Evolutionary conservation across 2,113 vertebrate genomes (phyloP).

Genomic region (Grammomys dolichurus): DNA sequence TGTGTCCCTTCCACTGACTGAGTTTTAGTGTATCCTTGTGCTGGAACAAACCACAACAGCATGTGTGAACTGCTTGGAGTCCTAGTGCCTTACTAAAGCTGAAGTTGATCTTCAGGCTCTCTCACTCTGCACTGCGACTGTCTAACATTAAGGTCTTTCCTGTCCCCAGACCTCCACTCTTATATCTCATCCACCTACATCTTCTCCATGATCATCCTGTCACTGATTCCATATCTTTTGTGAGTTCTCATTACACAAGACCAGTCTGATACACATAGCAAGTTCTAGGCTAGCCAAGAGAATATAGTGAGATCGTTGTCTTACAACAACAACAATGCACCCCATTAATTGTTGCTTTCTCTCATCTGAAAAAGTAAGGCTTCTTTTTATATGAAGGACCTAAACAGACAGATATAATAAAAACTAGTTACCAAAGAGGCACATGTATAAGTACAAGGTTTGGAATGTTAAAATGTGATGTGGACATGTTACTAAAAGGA

Average conservation of each 20-base stretch:
- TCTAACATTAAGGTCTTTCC: neutral
- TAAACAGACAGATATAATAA: neutral
- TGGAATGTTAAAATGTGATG: slow-evolving; percentile 31
- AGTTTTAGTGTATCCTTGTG: neutral
- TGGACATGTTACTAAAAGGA: slow-evolving; percentile 50
- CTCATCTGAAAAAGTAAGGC: neutral
- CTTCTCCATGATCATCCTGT: neutral
- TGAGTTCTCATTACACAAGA: neutral
- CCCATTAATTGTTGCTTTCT: neutral
- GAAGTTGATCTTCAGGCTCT: neutral
- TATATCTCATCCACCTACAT: neutral
- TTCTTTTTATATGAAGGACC: slow-evolving; percentile 10
- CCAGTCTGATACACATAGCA: neutral
- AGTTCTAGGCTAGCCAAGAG: neutral
- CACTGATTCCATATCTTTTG: neutral
- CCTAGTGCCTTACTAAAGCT: neutral
- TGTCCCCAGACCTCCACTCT: neutral
- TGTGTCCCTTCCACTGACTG: neutral
- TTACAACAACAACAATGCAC: neutral
- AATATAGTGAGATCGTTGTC: neutral
- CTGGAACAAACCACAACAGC: neutral
- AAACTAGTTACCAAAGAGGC: neutral
- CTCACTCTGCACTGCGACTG: neutral
- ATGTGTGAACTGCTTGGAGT: neutral
- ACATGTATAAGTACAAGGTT: neutral